These are phyloP conservation scores for Phylloscopus trochiloides DNA, from an alignment of 2,113 vertebrate species.

Conservation along the genomic window DNA sequence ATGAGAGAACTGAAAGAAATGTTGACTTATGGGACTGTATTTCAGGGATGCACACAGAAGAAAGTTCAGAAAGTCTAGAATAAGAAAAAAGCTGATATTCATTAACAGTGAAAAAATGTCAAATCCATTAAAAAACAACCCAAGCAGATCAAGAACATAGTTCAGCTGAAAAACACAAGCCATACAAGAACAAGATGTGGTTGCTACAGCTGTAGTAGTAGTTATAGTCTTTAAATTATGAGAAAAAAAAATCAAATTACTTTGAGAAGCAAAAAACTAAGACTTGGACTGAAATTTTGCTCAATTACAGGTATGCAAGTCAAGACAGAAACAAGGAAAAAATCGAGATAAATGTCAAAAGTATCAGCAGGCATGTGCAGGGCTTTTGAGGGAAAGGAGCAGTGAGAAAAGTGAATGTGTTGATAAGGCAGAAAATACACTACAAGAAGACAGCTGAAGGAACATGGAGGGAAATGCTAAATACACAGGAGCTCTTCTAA, in stretches of 20 bases:
- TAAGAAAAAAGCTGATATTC: background rate
- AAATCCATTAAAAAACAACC: background rate
- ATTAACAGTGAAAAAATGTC: background rate
- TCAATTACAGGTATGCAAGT: background rate
- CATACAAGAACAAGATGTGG: background rate
- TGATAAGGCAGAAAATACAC: background rate
- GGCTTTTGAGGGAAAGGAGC: background rate
- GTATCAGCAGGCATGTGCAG: background rate
- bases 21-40: accelerated
- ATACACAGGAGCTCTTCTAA: background rate
- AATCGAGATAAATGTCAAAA: background rate
- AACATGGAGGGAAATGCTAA: background rate
- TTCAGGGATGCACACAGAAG: background rate
- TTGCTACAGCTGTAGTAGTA: background rate
- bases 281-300: background rate
- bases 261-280: background rate
- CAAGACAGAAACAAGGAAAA: background rate
- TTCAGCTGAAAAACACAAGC: background rate
- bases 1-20: background rate
- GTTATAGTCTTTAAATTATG: background rate
- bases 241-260: background rate
- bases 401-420: background rate
- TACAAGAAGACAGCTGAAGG: background rate
- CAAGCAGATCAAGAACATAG: background rate
- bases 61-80: background rate